Conservation (phyloP, 2,888 invertebrate genomes). For the Tipula helvola region DNA sequence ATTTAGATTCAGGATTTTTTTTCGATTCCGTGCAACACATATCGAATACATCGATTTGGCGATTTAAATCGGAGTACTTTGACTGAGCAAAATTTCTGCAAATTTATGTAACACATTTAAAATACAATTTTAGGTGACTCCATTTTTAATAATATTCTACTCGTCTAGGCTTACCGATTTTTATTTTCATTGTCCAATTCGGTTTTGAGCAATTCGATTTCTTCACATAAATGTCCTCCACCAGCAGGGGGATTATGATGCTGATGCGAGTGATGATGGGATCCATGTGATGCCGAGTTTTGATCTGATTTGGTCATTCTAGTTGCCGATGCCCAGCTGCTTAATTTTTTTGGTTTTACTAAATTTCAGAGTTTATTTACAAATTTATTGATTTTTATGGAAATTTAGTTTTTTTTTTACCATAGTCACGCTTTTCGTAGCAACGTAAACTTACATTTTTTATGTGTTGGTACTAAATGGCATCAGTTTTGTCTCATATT, state of each 20-base stretch:
- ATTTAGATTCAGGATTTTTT: conserved; percentile 14
- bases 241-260: background rate
- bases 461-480: no score
- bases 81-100: conserved; percentile 13
- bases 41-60: conserved; percentile 13
- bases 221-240: background rate
- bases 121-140: background rate
- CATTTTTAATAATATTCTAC: no score
- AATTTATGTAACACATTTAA: background rate
- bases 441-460: background rate
- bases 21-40: conserved; percentile 7
- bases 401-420: background rate
- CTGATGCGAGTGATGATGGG: background rate
- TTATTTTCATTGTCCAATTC: conserved; percentile 9
- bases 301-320: background rate
- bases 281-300: background rate
- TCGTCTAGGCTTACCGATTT: conserved; percentile 6
- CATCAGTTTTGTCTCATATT: no score
- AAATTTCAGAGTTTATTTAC: background rate
- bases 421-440: background rate
- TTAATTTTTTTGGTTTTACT: background rate
- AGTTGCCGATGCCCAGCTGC: background rate
- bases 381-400: background rate
- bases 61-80: conserved; percentile 14
- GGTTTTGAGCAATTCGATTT: conserved; percentile 10